A percentile compares a stretch with the other conserved stretches of the same genome.
Evolutionary conservation across 2,113 vertebrate genomes (phyloP).

Genomic region (Jaculus jaculus): DNA sequence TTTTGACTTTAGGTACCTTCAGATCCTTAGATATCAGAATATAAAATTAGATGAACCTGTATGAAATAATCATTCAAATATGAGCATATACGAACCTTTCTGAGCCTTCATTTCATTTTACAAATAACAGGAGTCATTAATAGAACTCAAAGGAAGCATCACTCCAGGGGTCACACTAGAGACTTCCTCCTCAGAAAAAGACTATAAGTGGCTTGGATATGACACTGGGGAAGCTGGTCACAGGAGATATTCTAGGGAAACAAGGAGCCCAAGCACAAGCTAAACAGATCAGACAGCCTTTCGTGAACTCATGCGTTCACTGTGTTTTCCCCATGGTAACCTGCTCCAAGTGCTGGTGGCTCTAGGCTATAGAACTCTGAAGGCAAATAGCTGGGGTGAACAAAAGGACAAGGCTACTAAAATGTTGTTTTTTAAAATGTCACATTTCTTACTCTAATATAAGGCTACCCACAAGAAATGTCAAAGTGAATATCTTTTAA

Average conservation of each 20-base stretch:
- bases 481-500: background rate
- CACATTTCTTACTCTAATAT: slow-evolving; percentile 34
- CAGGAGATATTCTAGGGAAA: background rate
- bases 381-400: slow-evolving; percentile 40
- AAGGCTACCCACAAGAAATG: background rate
- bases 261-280: background rate
- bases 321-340: background rate
- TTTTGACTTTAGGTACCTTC: background rate
- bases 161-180: background rate
- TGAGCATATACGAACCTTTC: background rate
- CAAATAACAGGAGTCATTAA: background rate
- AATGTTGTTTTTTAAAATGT: slow-evolving; percentile 12
- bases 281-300: background rate
- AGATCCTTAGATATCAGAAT: background rate
- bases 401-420: background rate
- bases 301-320: background rate
- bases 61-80: background rate
- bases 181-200: background rate
- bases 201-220: background rate
- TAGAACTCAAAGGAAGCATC: background rate
- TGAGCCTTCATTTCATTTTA: background rate
- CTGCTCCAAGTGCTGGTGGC: background rate
- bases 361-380: background rate
- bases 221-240: background rate
- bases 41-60: slow-evolving; percentile 6